Percentiles rank a stretch among this genome's conserved stretches.
Conservation (phyloP, 2,888 invertebrate genomes). For the Cephus nigrinus region DNA sequence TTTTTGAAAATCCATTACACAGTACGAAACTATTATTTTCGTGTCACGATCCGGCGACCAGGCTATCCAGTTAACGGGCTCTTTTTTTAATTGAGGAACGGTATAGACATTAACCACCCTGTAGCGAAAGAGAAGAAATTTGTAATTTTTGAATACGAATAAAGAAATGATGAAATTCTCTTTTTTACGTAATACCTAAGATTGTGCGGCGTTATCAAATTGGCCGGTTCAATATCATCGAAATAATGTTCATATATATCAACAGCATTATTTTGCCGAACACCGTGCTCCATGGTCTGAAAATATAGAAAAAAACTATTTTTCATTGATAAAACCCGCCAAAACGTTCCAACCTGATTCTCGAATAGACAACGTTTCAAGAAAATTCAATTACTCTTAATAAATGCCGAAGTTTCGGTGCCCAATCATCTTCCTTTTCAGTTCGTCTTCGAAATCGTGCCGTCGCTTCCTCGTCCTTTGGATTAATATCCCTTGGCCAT, state of each 20-base stretch:
- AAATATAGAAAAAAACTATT: constrained; percentile 27
- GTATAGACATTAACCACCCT: constrained; percentile 88
- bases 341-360: no score
- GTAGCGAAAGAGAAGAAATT: constrained; percentile 66
- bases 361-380: neutral
- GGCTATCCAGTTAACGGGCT: constrained; percentile 81
- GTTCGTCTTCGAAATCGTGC: constrained; percentile 77
- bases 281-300: constrained; percentile 87
- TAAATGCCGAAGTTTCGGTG: constrained; percentile 66
- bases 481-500: constrained; percentile 93
- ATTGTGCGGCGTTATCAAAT: constrained; percentile 75
- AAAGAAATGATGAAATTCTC: neutral
- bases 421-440: constrained; percentile 78
- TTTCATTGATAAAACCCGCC: no score
- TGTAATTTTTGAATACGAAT: no score
- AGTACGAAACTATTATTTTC: constrained; percentile 84
- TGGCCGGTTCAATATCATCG: constrained; percentile 76
- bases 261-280: constrained; percentile 90
- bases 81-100: constrained; percentile 74
- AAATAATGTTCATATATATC: constrained; percentile 92
- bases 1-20: constrained; percentile 78
- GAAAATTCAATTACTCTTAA: neutral
- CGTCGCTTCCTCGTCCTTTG: constrained; percentile 83
- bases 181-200: constrained; percentile 8
- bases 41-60: constrained; percentile 90